Base-by-base conservation (phyloP, 2,888 invertebrate genomes). In the Polymixis lichenea region DNA sequence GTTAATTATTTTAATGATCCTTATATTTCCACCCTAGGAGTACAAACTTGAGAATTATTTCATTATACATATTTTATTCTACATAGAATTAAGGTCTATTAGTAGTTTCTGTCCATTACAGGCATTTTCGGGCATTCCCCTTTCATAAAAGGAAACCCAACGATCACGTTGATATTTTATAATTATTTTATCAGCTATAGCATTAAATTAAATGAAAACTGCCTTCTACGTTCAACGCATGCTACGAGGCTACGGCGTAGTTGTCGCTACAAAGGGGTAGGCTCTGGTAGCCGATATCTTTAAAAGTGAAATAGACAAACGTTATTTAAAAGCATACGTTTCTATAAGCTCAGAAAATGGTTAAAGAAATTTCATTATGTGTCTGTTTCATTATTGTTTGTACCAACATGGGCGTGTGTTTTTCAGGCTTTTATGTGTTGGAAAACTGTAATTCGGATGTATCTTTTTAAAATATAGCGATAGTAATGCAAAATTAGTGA, bases 191-290 rank as follows among this genome's bases (percentile, higher is more conserved):
- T 19, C 65, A 13, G 13, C 11, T 13, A 11, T 8, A 46, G 46
- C n/a, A 25, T 25, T 15, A 5, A 15, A 32, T 75, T 53, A 22
- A 4, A 43, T 49, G 9, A 32, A 19, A 56, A 15, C 2, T 15
- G 53, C 6, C 19, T 19, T 75, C 43, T 61, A n/a, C 28, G n/a
- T 43, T 8, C 8, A 58, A 65, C 8, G n/a, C n/a, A n/a, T 22
- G 43, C 77, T 66, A 53, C 43, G 43, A 49, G 1, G 67, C 78
- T 76, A 60, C 58, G 77, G 0, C 46, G 68, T 60, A 73, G 58
- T 58, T n/a, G 22, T 43, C 13, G 43, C 51, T 73, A 58, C 17
- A 49, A 49, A 38, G 6, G n/a, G 17, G 38, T 51, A 43, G 51
- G 13, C n/a, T 60, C 38, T 38, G n/a, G 38, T 77, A 75, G 38